Conservation (phyloP, 1,140 invertebrate species). For the Pinna nobilis region DNA sequence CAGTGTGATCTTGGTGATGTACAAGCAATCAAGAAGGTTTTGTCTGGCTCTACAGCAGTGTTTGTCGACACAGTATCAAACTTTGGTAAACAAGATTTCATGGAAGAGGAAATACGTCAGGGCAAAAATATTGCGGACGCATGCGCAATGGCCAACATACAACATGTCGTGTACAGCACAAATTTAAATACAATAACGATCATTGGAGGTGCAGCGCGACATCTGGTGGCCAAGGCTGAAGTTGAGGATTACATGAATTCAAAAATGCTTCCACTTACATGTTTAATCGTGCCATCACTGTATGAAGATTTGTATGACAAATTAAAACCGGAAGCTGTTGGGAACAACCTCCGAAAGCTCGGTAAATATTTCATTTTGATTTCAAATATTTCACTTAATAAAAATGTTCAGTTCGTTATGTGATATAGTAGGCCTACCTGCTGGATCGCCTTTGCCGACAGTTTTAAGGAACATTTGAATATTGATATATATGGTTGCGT, state of each 20-base stretch:
- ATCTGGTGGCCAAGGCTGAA: conserved; percentile 69
- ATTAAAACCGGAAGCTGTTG: conserved; percentile 51
- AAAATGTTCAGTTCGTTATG: too few species aligned
- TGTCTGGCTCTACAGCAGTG: conserved; percentile 54
- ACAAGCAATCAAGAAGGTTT: conserved; percentile 43
- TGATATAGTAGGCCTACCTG: too few species aligned
- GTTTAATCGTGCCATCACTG: conserved; percentile 61
- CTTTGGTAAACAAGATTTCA: conserved; percentile 56
- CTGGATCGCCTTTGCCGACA: too few species aligned
- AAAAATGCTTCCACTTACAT: conserved; percentile 59
- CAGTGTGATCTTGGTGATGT: conserved; percentile 46
- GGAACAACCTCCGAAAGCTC: conserved; percentile 45
- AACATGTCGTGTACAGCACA: conserved; percentile 67
- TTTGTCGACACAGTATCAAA: conserved; percentile 65
- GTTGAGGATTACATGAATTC: conserved; percentile 65
- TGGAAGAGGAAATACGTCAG: conserved; percentile 59
- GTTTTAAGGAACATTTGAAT: too few species aligned
- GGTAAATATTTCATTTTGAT: conserved; percentile 43
- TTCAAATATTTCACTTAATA: conserved; percentile 9
- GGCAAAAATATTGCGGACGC: conserved; percentile 66
- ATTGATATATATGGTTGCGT: too few species aligned
- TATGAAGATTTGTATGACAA: conserved; percentile 63
- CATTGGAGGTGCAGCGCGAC: conserved; percentile 57
- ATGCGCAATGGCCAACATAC: conserved; percentile 52
- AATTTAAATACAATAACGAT: conserved; percentile 61